Conservation (phyloP, 2,888 invertebrate genomes). For the Antitype chi region DNA sequence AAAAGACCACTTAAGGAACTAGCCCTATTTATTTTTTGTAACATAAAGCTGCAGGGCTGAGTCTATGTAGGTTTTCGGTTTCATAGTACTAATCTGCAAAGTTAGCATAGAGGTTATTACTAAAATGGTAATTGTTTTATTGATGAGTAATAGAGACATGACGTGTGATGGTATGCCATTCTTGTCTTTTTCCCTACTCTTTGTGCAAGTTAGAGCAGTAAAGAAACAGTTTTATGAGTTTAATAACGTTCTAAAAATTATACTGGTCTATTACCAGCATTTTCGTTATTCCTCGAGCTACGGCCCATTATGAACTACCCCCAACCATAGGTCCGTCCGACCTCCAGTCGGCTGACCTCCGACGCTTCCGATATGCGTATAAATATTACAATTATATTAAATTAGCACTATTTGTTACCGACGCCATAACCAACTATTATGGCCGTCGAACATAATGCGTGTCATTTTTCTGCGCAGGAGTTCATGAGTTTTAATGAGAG, state of each 20-base stretch:
- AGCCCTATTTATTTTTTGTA: not conserved
- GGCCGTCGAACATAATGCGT: constrained; percentile 58
- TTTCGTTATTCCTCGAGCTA: not conserved
- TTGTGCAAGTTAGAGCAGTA: no score
- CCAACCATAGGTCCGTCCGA: constrained; percentile 42
- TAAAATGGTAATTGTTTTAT: not conserved
- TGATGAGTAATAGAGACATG: no score
- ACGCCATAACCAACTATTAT: constrained; percentile 56
- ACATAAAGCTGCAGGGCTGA: not conserved
- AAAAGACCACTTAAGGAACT: not conserved
- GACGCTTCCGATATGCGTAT: constrained; percentile 75
- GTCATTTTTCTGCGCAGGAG: constrained; percentile 62
- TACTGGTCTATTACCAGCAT: no score
- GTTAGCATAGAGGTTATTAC: no score
- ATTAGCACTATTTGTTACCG: constrained; percentile 80
- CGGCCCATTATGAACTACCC: constrained; percentile 45
- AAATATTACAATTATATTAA: constrained; percentile 77
- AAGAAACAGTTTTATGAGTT: no score
- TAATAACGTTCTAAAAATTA: not conserved
- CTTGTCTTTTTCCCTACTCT: no score
- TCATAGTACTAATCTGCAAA: not conserved
- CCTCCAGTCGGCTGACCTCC: constrained; percentile 69
- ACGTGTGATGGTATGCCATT: no score
- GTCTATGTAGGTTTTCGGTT: no score
- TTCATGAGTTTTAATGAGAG: constrained; percentile 43